Percentiles rank a stretch among this genome's conserved stretches.
phyloP scores from a whole-genome alignment of 2,113 vertebrate species.

The Phylloscopus trochiloides region DNA sequence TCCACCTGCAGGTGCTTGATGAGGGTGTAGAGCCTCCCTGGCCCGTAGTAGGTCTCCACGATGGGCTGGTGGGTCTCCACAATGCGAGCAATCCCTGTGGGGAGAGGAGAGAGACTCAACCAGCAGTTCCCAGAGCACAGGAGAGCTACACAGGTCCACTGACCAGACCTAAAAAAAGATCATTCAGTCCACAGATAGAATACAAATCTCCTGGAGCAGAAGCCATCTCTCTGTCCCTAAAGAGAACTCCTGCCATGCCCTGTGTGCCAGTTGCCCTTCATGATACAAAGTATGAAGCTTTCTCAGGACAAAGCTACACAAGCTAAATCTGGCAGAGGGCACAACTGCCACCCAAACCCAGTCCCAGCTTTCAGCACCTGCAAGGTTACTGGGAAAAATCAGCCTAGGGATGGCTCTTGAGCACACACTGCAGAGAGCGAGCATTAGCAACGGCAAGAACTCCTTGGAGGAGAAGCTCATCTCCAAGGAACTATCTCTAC shows the following conservation, averaged over 20 bases:
- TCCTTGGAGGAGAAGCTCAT: background rate
- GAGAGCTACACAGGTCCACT: background rate
- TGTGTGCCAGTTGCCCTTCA: background rate
- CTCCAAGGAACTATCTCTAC: background rate
- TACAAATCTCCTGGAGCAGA: background rate
- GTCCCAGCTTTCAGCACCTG: background rate
- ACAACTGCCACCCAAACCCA: background rate
- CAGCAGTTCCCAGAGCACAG: background rate
- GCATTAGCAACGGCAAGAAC: background rate
- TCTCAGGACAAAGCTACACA: background rate
- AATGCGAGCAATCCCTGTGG: slow-evolving; percentile 89
- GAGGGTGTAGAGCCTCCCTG: slow-evolving; percentile 88
- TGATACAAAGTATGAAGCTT: background rate
- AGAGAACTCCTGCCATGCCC: background rate
- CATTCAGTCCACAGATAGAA: background rate
- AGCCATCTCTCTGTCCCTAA: background rate
- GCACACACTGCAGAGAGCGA: background rate
- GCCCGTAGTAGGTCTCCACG: slow-evolving; percentile 96
- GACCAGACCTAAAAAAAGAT: background rate
- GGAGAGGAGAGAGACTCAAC: background rate
- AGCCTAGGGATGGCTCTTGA: background rate
- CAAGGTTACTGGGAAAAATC: background rate
- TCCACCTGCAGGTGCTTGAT: slow-evolving; percentile 94
- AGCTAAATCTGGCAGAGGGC: background rate
- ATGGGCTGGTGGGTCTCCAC: slow-evolving; percentile 97